Conservation (phyloP, 2,888 invertebrate genomes). For the Drosophila aldrichi region DNA sequence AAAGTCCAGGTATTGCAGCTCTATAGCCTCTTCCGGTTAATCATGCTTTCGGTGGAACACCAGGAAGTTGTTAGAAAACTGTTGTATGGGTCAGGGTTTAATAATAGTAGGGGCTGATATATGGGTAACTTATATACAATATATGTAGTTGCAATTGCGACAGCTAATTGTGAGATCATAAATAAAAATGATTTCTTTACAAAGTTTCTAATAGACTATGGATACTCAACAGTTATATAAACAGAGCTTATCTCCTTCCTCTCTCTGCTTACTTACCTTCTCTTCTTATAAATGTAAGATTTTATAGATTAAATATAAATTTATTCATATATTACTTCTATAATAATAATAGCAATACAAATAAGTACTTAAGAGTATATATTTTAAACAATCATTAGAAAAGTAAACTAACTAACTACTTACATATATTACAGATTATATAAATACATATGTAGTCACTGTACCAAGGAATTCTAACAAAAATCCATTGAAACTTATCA, state of each 20-base stretch:
- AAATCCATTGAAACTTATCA: neutral
- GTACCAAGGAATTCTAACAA: neutral
- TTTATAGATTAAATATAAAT: neutral
- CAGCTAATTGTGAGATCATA: constrained; percentile 1
- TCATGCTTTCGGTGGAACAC: constrained; percentile 18
- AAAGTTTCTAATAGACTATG: neutral
- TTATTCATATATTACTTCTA: neutral
- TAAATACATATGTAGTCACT: neutral
- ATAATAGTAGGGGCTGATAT: constrained; percentile 25
- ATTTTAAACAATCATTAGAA: neutral
- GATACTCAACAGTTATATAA: neutral
- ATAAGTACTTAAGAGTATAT: neutral
- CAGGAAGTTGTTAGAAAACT: constrained; percentile 2
- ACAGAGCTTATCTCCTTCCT: neutral
- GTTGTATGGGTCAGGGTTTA: constrained; percentile 40
- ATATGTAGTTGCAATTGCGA: neutral
- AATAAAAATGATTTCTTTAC: neutral
- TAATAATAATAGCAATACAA: neutral
- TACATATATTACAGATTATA: too few relatives aligned
- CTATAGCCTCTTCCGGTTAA: constrained; percentile 39
- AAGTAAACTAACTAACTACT: neutral
- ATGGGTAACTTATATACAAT: neutral
- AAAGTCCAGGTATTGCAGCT: constrained; percentile 31
- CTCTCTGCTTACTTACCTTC: too few relatives aligned
- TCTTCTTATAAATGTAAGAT: neutral